Conservation (phyloP, 2,888 invertebrate genomes). For the Pristionchus maxplancki region DNA sequence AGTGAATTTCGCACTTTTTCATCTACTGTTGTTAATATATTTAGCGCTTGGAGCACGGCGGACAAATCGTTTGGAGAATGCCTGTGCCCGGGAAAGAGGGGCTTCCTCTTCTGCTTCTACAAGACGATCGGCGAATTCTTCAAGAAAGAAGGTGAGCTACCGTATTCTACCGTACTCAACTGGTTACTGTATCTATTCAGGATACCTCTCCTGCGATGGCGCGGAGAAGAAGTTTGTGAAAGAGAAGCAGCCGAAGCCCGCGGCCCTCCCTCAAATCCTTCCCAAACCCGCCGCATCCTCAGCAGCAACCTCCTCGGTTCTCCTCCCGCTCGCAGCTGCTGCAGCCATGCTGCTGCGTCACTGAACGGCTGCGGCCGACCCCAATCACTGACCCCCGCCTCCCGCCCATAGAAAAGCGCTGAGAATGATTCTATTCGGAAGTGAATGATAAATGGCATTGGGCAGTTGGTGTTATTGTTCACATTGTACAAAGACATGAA, state of each 20-base stretch:
- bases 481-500: too few relatives aligned
- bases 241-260: background rate
- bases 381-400: background rate
- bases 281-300: background rate
- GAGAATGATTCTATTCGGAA: background rate
- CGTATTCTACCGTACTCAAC: background rate
- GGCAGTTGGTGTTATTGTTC: background rate
- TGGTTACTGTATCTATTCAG: background rate
- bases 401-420: background rate
- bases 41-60: too few relatives aligned
- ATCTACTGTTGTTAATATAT: too few relatives aligned
- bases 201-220: background rate
- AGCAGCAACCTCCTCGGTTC: background rate
- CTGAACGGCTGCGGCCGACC: background rate
- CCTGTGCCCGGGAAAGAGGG: too few relatives aligned
- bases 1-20: too few relatives aligned
- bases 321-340: background rate
- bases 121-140: background rate
- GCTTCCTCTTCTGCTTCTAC: background rate
- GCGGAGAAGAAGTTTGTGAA: background rate
- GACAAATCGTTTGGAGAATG: too few relatives aligned
- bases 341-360: conserved; percentile 9
- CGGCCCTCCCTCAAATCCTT: background rate
- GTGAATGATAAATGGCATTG: background rate
- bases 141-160: background rate